These are phyloP conservation scores for Ochotona curzoniae DNA, from an alignment of 2,113 vertebrate species.

Conservation along the genomic window DNA sequence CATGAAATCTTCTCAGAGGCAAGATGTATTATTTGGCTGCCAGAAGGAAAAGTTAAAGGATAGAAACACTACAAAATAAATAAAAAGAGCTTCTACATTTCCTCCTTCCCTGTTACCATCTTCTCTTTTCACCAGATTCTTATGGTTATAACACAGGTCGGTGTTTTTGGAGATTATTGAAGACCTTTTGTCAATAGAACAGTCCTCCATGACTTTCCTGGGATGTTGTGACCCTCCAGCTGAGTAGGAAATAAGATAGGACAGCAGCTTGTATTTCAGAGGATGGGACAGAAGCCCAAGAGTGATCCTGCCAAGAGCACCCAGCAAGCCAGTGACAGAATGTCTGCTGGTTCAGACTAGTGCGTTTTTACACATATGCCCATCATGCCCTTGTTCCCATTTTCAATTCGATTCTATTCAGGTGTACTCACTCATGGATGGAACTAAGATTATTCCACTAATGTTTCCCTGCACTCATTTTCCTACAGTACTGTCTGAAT, in stretches of 20 bases:
- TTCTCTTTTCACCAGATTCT: neutral
- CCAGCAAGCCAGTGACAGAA: neutral
- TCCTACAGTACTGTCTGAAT: neutral
- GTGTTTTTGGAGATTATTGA: neutral
- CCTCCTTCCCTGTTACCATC: conserved; percentile 12
- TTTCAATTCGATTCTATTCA: neutral
- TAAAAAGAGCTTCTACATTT: neutral
- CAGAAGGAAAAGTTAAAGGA: conserved; percentile 80
- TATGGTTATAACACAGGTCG: neutral
- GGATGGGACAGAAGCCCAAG: neutral
- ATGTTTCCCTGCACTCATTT: neutral
- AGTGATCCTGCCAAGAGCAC: neutral
- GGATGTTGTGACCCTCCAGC: neutral
- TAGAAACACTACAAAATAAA: neutral
- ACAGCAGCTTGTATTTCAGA: neutral
- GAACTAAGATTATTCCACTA: neutral
- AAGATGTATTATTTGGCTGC: conserved; percentile 88
- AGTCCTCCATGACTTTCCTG: neutral
- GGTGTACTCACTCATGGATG: neutral
- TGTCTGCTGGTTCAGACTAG: neutral
- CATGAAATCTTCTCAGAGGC: conserved; percentile 83
- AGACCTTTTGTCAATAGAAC: neutral
- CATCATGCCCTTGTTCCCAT: too few relatives aligned
- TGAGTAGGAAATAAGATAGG: neutral
- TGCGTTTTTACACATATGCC: too few relatives aligned